phyloP scores from a whole-genome alignment of 2,888 invertebrate genomes.

The Drepanosiphum platanoidis region DNA sequence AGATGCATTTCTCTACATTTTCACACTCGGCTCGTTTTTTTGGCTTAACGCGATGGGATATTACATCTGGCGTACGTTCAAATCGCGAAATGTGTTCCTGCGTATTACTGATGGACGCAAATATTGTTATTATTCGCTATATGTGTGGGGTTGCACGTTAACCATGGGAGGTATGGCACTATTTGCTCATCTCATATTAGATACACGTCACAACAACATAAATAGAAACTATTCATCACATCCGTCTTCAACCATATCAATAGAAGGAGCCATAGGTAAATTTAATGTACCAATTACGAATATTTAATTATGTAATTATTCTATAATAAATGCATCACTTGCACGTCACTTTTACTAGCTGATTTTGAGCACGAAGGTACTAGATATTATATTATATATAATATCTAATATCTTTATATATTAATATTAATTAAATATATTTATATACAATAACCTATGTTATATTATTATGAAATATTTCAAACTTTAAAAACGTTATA shows the following conservation, averaged over 20 bases:
- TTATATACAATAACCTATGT: too few species aligned
- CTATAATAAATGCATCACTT: too few species aligned
- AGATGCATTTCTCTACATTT: conserved; percentile 82
- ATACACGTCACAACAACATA: conserved; percentile 68
- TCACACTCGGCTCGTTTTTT: conserved; percentile 82
- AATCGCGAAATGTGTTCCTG: conserved; percentile 84
- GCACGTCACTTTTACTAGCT: too few species aligned
- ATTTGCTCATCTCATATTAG: conserved; percentile 83
- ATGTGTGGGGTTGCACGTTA: conserved; percentile 81
- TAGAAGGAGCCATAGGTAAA: conserved; percentile 63
- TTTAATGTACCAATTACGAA: neutral
- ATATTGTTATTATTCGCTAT: conserved; percentile 86
- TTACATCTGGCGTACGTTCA: conserved; percentile 89
- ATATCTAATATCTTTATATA: too few species aligned
- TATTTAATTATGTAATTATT: neutral
- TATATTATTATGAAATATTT: too few species aligned
- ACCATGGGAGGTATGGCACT: conserved; percentile 79
- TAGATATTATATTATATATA: too few species aligned
- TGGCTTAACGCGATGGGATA: conserved; percentile 88
- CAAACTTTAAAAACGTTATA: too few species aligned
- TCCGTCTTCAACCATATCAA: conserved; percentile 23
- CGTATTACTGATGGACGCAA: conserved; percentile 86
- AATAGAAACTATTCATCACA: conserved; percentile 22
- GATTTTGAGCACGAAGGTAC: too few species aligned
- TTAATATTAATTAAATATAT: too few species aligned